Evolutionary conservation across 1,140 invertebrate species (phyloP).

Genomic region (Drosophila miranda): DNA sequence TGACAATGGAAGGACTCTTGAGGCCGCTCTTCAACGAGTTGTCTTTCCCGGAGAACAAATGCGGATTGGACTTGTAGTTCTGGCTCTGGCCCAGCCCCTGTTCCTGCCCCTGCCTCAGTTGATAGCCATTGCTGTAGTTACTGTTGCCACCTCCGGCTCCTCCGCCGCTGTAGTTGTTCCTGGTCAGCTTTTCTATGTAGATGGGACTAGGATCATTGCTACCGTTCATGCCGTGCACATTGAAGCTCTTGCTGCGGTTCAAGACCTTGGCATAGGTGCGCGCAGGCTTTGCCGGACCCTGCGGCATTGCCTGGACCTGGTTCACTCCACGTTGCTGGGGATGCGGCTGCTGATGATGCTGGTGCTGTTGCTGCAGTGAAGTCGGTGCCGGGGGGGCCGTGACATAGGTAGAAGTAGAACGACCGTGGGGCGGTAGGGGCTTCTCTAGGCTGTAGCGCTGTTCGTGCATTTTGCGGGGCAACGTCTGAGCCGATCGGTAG

Average conservation of each 20-base stretch:
- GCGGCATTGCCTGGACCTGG: slow-evolving; percentile 78
- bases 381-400: too few relatives aligned
- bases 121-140: slow-evolving; percentile 8
- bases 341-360: slow-evolving; percentile 80
- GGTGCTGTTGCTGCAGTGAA: slow-evolving; percentile 26
- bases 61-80: slow-evolving; percentile 89
- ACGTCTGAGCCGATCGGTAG: slow-evolving; percentile 89
- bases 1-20: slow-evolving; percentile 92
- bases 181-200: slow-evolving; percentile 80
- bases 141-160: slow-evolving; percentile 5
- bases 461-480: slow-evolving; percentile 88
- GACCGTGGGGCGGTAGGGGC: not conserved
- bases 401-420: too few relatives aligned
- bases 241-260: slow-evolving; percentile 92
- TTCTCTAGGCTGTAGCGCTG: slow-evolving; percentile 62
- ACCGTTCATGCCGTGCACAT: slow-evolving; percentile 86
- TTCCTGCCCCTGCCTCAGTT: slow-evolving; percentile 6
- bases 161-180: slow-evolving; percentile 63
- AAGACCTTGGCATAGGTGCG: slow-evolving; percentile 88
- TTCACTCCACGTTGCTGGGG: not conserved
- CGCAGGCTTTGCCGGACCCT: slow-evolving; percentile 87
- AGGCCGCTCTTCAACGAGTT: slow-evolving; percentile 84
- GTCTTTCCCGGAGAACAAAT: slow-evolving; percentile 87
- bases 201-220: slow-evolving; percentile 82
- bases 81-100: slow-evolving; percentile 34